These are phyloP conservation scores for Eretmochelys imbricata DNA, from an alignment of 2,113 vertebrate species.

Conservation along the genomic window DNA sequence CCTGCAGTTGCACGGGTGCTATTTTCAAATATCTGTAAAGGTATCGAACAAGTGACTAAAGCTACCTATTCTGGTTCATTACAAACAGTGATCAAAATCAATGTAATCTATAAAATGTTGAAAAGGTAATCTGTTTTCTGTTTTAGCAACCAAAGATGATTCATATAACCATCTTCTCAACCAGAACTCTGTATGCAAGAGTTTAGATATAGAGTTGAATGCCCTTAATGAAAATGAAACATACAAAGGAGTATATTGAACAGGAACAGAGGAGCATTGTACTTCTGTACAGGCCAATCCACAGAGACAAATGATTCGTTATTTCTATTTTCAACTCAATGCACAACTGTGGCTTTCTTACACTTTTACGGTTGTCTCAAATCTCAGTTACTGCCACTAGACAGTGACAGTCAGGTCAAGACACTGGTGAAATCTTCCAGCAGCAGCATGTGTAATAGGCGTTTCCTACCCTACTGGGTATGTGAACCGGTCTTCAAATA, in stretches of 20 bases:
- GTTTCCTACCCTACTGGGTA: not conserved
- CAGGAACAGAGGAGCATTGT: constrained; percentile 49
- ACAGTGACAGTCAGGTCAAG: not conserved
- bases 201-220: constrained; percentile 14
- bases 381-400: not conserved
- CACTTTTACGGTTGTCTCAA: not conserved
- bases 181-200: not conserved
- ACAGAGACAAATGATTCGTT: constrained; percentile 11
- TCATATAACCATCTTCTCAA: not conserved
- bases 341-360: constrained; percentile 10
- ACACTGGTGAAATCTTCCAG: not conserved
- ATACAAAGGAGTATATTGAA: constrained; percentile 46
- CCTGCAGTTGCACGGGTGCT: not conserved
- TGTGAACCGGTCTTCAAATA: not conserved
- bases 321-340: constrained; percentile 39
- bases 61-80: not conserved
- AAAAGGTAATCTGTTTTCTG: not conserved
- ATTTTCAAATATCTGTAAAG: not conserved
- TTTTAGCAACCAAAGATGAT: not conserved
- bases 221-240: constrained; percentile 7
- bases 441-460: not conserved
- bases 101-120: not conserved
- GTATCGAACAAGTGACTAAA: not conserved
- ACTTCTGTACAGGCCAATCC: constrained; percentile 14
- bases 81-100: not conserved